These are phyloP conservation scores for Ganaspis sp. DNA, from an alignment of 1,140 invertebrate genomes.

Conservation along the genomic window DNA sequence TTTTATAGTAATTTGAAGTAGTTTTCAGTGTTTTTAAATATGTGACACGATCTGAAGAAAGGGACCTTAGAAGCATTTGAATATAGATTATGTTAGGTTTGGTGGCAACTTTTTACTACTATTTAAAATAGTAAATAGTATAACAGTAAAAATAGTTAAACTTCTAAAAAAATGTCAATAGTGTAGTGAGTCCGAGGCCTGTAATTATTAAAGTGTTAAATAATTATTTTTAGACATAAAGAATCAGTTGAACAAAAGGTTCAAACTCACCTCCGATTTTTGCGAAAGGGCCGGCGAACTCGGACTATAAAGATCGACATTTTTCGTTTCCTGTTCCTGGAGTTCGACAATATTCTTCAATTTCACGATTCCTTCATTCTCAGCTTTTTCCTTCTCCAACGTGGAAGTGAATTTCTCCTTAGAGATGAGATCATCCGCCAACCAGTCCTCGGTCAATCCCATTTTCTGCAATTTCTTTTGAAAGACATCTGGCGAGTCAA, in stretches of 20 bases:
- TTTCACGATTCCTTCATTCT: background rate
- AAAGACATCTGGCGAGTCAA: conserved; percentile 55
- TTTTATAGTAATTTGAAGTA: too few species aligned
- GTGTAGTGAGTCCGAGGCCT: too few species aligned
- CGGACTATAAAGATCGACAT: conserved; percentile 62
- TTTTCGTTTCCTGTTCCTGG: conserved; percentile 34
- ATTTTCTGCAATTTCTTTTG: conserved; percentile 56
- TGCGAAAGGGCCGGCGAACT: conserved; percentile 67
- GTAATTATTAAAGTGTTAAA: too few species aligned
- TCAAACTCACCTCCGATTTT: conserved; percentile 61
- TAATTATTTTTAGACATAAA: too few species aligned
- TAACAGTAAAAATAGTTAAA: too few species aligned
- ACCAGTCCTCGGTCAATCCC: conserved; percentile 57
- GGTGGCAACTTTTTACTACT: too few species aligned
- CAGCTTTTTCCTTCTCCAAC: background rate
- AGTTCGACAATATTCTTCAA: background rate
- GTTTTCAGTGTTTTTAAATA: too few species aligned
- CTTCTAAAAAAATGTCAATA: too few species aligned
- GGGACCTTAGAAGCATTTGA: too few species aligned
- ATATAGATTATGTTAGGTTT: too few species aligned
- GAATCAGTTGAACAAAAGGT: background rate
- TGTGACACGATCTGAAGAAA: too few species aligned
- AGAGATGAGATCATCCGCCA: conserved; percentile 45
- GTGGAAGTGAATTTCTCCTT: conserved; percentile 2
- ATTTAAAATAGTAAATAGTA: too few species aligned